These are phyloP conservation scores for Spinus olivaceus DNA, from an alignment of 2,797 vertebrate species.

Conservation along the genomic window DNA sequence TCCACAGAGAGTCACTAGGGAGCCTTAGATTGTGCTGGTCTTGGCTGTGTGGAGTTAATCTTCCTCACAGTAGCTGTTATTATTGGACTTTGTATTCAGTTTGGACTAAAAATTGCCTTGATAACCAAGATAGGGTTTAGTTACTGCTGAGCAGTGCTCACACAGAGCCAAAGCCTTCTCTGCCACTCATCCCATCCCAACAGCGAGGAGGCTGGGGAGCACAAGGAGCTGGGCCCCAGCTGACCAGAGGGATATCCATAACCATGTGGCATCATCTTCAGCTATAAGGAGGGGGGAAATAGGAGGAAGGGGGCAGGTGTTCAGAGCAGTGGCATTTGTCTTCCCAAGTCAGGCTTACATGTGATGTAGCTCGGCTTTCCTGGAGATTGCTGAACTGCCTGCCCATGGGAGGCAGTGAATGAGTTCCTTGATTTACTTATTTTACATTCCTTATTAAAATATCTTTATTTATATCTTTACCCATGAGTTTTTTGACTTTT, in stretches of 20 bases:
- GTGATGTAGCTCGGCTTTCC: not conserved
- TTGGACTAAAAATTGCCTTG: not conserved
- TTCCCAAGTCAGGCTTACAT: not conserved
- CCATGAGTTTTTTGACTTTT: not conserved
- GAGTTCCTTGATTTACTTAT: not conserved
- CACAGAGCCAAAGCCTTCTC: not conserved
- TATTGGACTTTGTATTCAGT: not conserved
- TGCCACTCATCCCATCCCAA: not conserved
- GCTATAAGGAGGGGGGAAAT: not conserved
- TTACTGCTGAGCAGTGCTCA: not conserved
- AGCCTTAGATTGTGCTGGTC: not conserved
- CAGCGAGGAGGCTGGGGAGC: fast-evolving
- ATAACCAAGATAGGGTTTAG: not conserved
- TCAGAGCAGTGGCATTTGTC: not conserved
- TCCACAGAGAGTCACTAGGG: not conserved
- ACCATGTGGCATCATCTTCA: not conserved
- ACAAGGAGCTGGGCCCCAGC: not conserved
- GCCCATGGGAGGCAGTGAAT: not conserved
- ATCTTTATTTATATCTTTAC: not conserved
- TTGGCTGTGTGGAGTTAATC: not conserved
- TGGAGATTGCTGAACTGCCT: not conserved
- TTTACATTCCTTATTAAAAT: not conserved
- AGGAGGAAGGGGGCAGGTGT: not conserved
- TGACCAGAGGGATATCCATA: not conserved
- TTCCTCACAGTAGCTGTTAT: not conserved